A percentile compares a stretch with the other conserved stretches of the same genome.
Evolutionary conservation across 2,797 vertebrate genomes (phyloP).

Genomic region (Catamblyrhynchus diadema): DNA sequence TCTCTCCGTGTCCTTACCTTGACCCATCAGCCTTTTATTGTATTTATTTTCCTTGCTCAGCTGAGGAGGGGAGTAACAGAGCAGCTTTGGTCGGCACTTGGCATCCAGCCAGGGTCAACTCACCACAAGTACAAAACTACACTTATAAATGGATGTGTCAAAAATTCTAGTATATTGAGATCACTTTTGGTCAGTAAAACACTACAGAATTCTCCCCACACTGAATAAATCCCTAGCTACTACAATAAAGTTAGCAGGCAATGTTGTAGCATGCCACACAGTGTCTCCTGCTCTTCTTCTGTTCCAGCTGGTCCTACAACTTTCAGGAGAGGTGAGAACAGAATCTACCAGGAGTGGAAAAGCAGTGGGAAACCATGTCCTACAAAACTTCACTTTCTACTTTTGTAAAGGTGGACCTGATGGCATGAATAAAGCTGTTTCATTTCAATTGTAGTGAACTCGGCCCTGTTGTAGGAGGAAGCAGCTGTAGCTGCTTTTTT

Average conservation of each 20-base stretch:
- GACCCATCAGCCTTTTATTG: not conserved
- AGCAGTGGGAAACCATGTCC: not conserved
- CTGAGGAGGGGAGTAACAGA: not conserved
- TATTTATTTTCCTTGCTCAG: not conserved
- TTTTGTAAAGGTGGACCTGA: not conserved
- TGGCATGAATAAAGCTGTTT: not conserved
- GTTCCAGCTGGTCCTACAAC: not conserved
- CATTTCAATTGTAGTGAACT: not conserved
- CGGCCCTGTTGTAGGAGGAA: not conserved
- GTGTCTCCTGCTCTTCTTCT: not conserved
- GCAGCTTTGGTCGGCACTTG: not conserved
- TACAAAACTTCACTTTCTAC: not conserved
- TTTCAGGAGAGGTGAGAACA: not conserved
- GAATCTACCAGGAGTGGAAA: not conserved
- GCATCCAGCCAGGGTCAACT: not conserved
- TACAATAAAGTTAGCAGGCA: not conserved
- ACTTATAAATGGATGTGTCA: not conserved
- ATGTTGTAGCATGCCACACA: not conserved
- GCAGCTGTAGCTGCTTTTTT: not conserved
- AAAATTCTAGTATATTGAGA: not conserved
- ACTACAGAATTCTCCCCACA: not conserved
- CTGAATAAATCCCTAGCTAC: not conserved
- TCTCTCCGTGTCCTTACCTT: not conserved
- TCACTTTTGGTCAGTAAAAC: not conserved
- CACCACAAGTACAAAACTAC: not conserved